These are phyloP conservation scores for Pycnomerus fuliginosus DNA, from an alignment of 2,888 invertebrate species.

Conservation along the genomic window DNA sequence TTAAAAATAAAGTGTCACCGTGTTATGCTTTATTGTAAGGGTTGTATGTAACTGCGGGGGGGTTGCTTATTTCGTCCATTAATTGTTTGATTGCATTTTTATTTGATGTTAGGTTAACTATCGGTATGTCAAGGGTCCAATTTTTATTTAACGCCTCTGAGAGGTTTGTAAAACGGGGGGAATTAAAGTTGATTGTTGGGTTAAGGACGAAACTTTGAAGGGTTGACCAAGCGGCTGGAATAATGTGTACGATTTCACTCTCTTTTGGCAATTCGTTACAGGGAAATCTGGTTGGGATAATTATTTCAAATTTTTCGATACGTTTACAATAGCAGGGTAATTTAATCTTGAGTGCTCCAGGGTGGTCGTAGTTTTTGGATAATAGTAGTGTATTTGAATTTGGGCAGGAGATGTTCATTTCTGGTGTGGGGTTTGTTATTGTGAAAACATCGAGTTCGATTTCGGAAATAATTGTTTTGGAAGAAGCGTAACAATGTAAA, in stretches of 20 bases:
- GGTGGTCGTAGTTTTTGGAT: too few species aligned
- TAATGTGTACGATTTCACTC: conserved; percentile 8
- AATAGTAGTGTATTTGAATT: too few species aligned
- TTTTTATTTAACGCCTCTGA: conserved; percentile 12
- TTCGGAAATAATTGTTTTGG: background rate
- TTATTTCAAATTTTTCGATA: too few species aligned
- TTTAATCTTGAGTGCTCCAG: too few species aligned
- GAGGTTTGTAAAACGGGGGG: conserved; percentile 6
- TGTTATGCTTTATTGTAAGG: background rate
- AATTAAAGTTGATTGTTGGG: conserved; percentile 6
- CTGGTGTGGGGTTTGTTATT: conserved; percentile 1
- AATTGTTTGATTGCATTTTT: conserved; percentile 6
- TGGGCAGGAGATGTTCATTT: background rate
- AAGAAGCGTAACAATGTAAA: conserved; percentile 1
- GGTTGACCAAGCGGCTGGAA: conserved; percentile 18
- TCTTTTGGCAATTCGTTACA: too few species aligned
- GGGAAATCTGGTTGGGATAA: too few species aligned
- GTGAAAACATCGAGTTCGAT: conserved; percentile 1
- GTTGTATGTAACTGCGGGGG: background rate
- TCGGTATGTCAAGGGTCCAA: conserved; percentile 17
- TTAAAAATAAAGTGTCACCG: background rate
- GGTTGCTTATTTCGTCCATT: background rate
- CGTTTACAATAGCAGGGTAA: too few species aligned
- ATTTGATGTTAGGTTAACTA: conserved; percentile 9
- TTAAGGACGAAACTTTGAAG: conserved; percentile 16